Percentiles rank a stretch among this genome's conserved stretches.
Conservation (phyloP, 2,797 vertebrate species). For the Graptemys geographica region DNA sequence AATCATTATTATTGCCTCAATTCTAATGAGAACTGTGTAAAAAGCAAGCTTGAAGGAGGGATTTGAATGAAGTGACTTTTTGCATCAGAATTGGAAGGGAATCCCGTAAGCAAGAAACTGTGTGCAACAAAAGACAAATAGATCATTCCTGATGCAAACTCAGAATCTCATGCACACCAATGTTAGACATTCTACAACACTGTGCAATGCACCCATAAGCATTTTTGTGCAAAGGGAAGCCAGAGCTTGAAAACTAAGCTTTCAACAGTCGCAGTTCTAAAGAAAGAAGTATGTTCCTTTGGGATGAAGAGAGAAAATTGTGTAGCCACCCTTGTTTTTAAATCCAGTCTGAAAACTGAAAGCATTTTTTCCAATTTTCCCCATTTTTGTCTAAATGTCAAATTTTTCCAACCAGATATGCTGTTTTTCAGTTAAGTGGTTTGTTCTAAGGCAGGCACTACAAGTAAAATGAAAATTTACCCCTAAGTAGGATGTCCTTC, state of each 20-base stretch:
- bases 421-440: background rate
- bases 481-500: background rate
- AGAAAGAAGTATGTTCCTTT: background rate
- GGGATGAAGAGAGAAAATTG: background rate
- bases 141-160: background rate
- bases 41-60: background rate
- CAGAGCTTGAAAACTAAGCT: background rate
- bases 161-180: background rate
- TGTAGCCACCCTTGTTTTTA: background rate
- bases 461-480: background rate
- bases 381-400: background rate
- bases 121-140: background rate
- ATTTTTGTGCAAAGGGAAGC: background rate
- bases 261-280: background rate
- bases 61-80: background rate
- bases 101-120: background rate
- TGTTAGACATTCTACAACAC: background rate
- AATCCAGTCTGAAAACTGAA: background rate
- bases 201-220: background rate
- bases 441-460: background rate
- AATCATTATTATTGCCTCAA: background rate
- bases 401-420: background rate
- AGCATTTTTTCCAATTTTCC: background rate
- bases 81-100: background rate
- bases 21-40: background rate